Base-by-base conservation (phyloP, 2,888 invertebrate species). In the Acleris laterana region DNA sequence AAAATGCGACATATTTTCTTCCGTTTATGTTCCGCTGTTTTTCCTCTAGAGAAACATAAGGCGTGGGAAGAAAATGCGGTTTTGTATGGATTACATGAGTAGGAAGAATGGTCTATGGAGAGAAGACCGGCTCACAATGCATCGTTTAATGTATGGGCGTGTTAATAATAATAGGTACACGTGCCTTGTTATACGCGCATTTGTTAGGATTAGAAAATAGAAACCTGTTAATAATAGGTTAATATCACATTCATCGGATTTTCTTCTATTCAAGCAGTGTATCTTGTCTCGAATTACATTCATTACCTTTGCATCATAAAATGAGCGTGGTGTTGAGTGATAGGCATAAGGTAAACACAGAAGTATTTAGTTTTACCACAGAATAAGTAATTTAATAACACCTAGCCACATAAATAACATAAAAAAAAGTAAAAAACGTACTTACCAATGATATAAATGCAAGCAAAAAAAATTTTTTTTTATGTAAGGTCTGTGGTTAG, bases 11-110 rank as follows among this genome's bases (percentile, higher is more conserved):
- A 6, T 17, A 19, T 49, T 17, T 17, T 17, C 49, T 59, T 59
- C 63, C 53, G 22, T 48, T 20, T 46, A 9, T 59, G 57, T 63
- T 53, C 63, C 63, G 17, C 6, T 53, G 49, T 53, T 59, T 64
- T 59, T 48, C 64, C 19, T 3, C 48, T 46, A 59, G 38, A 22
- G 38, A 55, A 64, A 53, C 32, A 48, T 53, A 38, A 38, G 38
- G 25, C 52, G 64, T 64, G 64, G 53, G 64, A 64, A 52, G 51
- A 49, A 59, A 52, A 38, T 50, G 16, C 53, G 4, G 19, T 49
- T 1, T 17, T 7, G 38, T 55, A 62, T 55, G 20, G 22, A 62
- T 25, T 38, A 42, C 62, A 38, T 49, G 17, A 17, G 17, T 44
- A 49, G 50, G 55, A 50, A 55, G 42, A 13, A 22, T 49, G 20